Percentiles rank a stretch among this genome's conserved stretches.
Conservation (phyloP, 2,113 vertebrate species). For the Malurus alboscapulatus region DNA sequence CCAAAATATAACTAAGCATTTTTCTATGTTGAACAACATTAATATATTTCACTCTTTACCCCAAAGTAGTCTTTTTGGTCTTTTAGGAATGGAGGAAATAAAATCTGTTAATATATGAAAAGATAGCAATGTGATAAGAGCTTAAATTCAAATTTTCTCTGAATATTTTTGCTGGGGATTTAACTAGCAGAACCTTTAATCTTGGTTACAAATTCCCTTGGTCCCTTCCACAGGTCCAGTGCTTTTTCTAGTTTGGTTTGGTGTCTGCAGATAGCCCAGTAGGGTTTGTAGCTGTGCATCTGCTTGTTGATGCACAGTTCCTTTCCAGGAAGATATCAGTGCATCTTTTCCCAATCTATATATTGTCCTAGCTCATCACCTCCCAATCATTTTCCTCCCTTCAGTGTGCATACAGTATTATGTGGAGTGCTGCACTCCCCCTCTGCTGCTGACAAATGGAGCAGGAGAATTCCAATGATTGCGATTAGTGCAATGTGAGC, state of each 20-base stretch:
- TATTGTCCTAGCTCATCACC: background rate
- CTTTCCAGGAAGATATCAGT: background rate
- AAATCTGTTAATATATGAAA: background rate
- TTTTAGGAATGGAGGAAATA: background rate
- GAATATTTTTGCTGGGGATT: background rate
- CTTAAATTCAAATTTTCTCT: background rate
- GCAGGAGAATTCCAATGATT: background rate
- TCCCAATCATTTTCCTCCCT: background rate
- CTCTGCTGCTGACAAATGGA: background rate
- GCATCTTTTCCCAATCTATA: background rate
- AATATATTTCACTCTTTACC: background rate
- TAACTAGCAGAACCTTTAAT: background rate
- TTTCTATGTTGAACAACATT: background rate
- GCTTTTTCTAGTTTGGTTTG: background rate
- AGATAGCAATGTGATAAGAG: background rate
- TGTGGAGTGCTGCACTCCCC: background rate
- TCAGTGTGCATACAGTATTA: background rate
- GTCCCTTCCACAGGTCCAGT: background rate
- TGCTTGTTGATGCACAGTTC: accelerated
- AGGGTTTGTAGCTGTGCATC: background rate
- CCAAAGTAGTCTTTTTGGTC: background rate
- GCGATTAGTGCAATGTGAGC: background rate
- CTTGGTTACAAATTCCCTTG: background rate
- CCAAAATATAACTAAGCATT: background rate
- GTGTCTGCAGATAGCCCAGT: background rate